Conservation (phyloP, 2,113 vertebrate genomes). For the Pantherophis guttatus region DNA sequence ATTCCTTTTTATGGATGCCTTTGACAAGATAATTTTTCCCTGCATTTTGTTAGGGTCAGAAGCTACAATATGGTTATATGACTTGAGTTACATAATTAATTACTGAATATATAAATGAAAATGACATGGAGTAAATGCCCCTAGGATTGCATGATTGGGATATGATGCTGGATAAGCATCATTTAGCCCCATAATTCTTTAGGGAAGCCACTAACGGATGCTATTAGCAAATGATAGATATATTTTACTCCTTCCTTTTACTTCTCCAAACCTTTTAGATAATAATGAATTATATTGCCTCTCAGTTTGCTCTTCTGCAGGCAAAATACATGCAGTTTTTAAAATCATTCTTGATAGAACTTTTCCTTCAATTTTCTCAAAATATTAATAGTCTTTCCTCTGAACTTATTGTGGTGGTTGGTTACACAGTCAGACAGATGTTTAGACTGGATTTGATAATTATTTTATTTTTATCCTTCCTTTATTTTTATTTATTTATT, state of each 20-base stretch:
- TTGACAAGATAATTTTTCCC: not conserved
- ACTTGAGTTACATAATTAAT: not conserved
- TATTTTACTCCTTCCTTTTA: not conserved
- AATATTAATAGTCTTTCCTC: not conserved
- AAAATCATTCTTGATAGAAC: not conserved
- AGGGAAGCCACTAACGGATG: not conserved
- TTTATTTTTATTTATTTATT: not conserved
- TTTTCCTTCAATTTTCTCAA: not conserved
- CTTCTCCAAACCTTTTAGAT: not conserved
- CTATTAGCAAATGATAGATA: not conserved
- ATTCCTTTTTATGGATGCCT: slow-evolving; percentile 1
- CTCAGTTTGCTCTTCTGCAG: not conserved
- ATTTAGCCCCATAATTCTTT: not conserved
- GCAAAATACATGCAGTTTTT: not conserved
- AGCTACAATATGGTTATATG: not conserved
- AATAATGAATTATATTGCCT: not conserved
- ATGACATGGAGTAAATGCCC: not conserved
- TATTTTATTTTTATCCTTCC: not conserved
- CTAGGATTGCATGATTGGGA: not conserved
- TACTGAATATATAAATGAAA: not conserved
- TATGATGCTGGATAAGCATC: not conserved
- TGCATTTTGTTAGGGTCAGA: not conserved
- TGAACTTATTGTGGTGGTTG: not conserved
- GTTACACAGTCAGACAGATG: not conserved
- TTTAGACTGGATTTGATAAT: not conserved